Evolutionary conservation across 2,888 invertebrate genomes (phyloP).

Genomic region (Siphlonurus alternatus): DNA sequence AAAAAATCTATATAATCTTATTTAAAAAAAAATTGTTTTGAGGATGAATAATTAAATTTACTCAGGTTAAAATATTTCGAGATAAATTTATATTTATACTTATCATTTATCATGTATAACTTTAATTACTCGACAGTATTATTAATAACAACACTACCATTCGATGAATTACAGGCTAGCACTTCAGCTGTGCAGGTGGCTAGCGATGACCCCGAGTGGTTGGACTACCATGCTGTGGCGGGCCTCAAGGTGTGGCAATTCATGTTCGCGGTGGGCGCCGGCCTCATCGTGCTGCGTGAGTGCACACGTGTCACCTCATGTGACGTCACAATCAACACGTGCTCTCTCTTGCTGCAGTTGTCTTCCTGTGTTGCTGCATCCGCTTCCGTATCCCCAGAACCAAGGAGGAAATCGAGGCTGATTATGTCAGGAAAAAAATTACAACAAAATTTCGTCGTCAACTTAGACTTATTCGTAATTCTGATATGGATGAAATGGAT

Average conservation of each 20-base stretch:
- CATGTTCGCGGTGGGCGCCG: neutral
- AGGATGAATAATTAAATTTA: no score
- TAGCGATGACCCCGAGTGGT: neutral
- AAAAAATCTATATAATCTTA: no score
- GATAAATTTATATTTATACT: no score
- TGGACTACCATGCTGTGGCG: neutral
- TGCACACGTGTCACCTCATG: neutral
- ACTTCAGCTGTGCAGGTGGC: neutral
- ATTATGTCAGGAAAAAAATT: conserved; percentile 69
- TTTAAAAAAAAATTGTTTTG: no score
- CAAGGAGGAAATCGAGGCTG: conserved; percentile 89
- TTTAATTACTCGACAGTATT: no score
- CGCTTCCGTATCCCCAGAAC: conserved; percentile 84
- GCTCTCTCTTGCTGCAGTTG: conserved; percentile 78
- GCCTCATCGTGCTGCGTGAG: neutral
- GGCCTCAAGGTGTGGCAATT: neutral
- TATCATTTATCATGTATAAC: no score
- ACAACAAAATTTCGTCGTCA: conserved; percentile 53
- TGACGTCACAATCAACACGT: conserved; percentile 30
- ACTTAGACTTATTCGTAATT: conserved; percentile 62
- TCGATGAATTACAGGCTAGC: no score
- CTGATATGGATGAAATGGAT: conserved; percentile 72
- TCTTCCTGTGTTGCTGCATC: conserved; percentile 78
- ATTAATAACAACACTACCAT: no score
- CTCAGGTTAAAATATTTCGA: no score